Evolutionary conservation across 2,113 vertebrate genomes (phyloP).

Genomic region (Accipiter virgatus): DNA sequence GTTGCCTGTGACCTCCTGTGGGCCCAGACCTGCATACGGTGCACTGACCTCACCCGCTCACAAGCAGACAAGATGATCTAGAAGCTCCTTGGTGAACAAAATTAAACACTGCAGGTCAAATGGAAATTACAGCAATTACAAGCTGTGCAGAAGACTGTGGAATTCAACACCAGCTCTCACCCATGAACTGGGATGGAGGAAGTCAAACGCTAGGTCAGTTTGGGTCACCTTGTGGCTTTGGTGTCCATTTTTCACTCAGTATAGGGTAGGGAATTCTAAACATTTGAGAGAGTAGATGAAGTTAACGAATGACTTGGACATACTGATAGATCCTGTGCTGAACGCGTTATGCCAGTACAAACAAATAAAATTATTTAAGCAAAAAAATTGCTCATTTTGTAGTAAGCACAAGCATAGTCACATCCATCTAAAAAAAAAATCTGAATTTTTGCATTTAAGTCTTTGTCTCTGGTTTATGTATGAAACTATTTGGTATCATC

Average conservation of each 20-base stretch:
- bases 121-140: conserved; percentile 55
- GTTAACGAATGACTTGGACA: conserved; percentile 45
- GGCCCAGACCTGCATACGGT: background rate
- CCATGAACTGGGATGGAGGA: conserved; percentile 2
- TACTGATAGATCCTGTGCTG: background rate
- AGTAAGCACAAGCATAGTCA: background rate
- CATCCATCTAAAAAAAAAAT: background rate
- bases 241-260: conserved; percentile 52
- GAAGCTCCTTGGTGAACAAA: background rate
- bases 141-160: background rate
- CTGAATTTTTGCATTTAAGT: background rate
- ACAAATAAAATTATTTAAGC: conserved; percentile 1
- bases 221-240: conserved; percentile 55
- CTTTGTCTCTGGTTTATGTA: background rate
- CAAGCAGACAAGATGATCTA: background rate
- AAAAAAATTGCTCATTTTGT: background rate
- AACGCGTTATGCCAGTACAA: background rate
- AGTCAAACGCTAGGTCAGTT: conserved; percentile 42
- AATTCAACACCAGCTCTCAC: conserved; percentile 44
- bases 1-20: background rate
- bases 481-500: background rate
- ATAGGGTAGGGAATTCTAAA: conserved; percentile 64
- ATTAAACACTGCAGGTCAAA: conserved; percentile 51
- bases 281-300: conserved; percentile 46
- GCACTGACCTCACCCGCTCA: background rate